Percentiles rank a stretch among this genome's conserved stretches.
Evolutionary conservation across 2,797 vertebrate species (phyloP).

Genomic region (Hipposideros larvatus): DNA sequence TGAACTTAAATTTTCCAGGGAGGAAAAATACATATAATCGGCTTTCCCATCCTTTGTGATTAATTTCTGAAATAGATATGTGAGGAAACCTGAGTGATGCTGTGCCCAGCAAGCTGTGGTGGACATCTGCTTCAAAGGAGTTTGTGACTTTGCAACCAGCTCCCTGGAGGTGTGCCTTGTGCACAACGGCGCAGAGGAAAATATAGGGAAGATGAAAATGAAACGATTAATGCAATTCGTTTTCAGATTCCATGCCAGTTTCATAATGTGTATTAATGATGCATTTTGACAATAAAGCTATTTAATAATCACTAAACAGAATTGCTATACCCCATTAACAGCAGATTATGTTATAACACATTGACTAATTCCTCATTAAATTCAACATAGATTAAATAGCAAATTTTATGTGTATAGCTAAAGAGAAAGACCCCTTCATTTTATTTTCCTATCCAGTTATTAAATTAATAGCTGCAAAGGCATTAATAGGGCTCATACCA

Average conservation of each 20-base stretch:
- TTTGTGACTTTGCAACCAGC: not conserved
- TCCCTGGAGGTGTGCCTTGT: constrained; percentile 4
- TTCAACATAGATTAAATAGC: constrained; percentile 68
- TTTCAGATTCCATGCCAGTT: constrained; percentile 63
- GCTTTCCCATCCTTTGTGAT: not conserved
- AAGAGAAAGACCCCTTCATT: constrained; percentile 5
- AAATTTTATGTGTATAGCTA: constrained; percentile 25
- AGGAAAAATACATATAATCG: not conserved
- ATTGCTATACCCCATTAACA: constrained; percentile 60
- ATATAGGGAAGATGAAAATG: constrained; percentile 46
- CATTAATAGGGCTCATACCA: not conserved
- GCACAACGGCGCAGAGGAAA: not conserved
- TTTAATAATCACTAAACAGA: constrained; percentile 77
- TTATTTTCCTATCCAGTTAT: not conserved
- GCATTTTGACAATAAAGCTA: constrained; percentile 71
- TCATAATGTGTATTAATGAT: constrained; percentile 72
- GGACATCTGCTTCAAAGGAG: not conserved
- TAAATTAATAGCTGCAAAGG: not conserved
- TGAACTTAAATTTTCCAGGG: constrained; percentile 34
- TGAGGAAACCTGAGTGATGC: not conserved
- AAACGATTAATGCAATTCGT: constrained; percentile 45
- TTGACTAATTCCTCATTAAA: constrained; percentile 65
- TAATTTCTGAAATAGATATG: not conserved
- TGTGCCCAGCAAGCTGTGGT: not conserved
- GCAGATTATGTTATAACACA: constrained; percentile 46